Percentiles rank a stretch among this genome's conserved stretches.
These are phyloP conservation scores for Origma solitaria DNA, from an alignment of 2,113 vertebrate genomes.

Conservation along the genomic window DNA sequence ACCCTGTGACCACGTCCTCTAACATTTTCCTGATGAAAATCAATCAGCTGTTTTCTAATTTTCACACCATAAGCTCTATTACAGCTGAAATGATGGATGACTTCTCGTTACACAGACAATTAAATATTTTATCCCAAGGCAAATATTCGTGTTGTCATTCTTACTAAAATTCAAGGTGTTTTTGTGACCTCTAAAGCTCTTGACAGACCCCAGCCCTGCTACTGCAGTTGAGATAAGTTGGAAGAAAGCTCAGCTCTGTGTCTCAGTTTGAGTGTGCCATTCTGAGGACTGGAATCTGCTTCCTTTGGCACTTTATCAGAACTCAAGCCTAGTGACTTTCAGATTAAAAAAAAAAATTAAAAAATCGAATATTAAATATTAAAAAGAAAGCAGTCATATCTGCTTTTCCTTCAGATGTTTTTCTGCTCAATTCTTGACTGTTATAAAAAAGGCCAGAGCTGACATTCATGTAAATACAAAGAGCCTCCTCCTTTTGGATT, in stretches of 20 bases:
- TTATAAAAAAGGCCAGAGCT: neutral
- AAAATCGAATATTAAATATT: neutral
- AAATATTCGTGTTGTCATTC: neutral
- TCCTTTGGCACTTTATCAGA: conserved; percentile 4
- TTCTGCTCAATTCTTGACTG: neutral
- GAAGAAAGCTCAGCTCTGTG: neutral
- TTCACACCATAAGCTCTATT: neutral
- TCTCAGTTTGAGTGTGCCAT: neutral
- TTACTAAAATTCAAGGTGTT: neutral
- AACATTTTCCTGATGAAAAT: neutral
- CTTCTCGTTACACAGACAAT: neutral
- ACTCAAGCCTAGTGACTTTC: neutral
- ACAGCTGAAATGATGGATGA: neutral
- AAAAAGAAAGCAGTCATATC: neutral
- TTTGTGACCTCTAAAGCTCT: neutral
- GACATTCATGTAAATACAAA: neutral
- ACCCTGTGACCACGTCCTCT: neutral
- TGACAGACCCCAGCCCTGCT: neutral
- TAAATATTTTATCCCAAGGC: conserved; percentile 9
- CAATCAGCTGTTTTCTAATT: neutral
- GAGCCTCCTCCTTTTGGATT: neutral
- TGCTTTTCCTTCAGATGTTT: neutral
- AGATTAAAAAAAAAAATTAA: neutral
- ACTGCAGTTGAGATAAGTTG: neutral
- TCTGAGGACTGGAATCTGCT: neutral